Conservation (phyloP, 2,113 vertebrate genomes). For the Microcebus jonahi region DNA sequence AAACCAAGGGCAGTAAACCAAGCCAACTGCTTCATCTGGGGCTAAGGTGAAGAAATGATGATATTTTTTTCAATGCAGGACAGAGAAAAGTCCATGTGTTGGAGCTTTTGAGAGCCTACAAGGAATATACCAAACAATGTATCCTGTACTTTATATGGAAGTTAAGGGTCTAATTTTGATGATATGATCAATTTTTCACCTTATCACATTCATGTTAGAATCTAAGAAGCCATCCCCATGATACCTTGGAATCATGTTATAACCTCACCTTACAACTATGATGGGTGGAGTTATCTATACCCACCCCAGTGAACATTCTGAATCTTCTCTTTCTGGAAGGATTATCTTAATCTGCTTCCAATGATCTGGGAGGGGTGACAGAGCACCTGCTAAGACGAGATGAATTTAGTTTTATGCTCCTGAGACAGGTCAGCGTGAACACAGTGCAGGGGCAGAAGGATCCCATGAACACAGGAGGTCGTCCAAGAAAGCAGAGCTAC, state of each 20-base stretch:
- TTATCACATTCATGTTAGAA: not conserved
- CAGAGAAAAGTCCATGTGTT: not conserved
- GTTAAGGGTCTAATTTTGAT: not conserved
- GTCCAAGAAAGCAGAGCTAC: not conserved
- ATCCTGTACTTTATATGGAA: not conserved
- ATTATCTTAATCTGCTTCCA: not conserved
- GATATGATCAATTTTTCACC: not conserved
- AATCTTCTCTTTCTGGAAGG: not conserved
- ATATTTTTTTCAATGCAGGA: not conserved
- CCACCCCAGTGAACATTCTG: not conserved
- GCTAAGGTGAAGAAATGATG: not conserved
- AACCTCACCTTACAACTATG: conserved; percentile 11
- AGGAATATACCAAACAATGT: not conserved
- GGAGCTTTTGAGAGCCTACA: not conserved
- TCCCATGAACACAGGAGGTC: not conserved
- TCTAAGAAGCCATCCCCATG: not conserved
- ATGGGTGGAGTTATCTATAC: not conserved
- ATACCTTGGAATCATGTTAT: not conserved
- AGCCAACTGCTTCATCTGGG: not conserved
- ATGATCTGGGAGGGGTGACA: not conserved
- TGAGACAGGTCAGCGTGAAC: not conserved
- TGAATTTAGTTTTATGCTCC: not conserved
- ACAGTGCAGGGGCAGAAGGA: not conserved
- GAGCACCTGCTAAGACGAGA: not conserved
- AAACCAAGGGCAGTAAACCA: not conserved